These are phyloP conservation scores for Thamnophis sirtalis DNA, from an alignment of 2,113 vertebrate species.

Conservation along the genomic window DNA sequence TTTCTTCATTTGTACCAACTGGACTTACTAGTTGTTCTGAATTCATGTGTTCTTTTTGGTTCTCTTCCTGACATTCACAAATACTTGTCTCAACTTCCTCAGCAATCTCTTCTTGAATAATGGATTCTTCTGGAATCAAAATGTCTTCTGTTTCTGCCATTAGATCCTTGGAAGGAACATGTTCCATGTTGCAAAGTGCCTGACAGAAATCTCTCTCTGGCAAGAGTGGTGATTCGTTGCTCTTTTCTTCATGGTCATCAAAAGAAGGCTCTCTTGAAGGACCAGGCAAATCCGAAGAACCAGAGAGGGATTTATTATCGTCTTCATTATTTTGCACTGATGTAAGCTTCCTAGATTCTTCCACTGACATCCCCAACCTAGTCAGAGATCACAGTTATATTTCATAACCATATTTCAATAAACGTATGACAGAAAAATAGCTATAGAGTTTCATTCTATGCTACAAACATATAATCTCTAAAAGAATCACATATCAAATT, in stretches of 20 bases:
- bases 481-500: background rate
- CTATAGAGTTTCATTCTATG: background rate
- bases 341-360: slow-evolving; percentile 74
- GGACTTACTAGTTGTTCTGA: slow-evolving; percentile 64
- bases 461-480: background rate
- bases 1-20: slow-evolving; percentile 60
- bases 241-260: slow-evolving; percentile 61
- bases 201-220: slow-evolving; percentile 60
- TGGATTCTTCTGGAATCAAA: slow-evolving; percentile 74
- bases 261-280: slow-evolving; percentile 60
- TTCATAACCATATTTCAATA: background rate
- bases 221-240: slow-evolving; percentile 51
- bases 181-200: slow-evolving; percentile 62
- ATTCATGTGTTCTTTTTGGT: slow-evolving; percentile 65
- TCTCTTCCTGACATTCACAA: slow-evolving; percentile 75
- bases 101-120: slow-evolving; percentile 82
- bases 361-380: slow-evolving; percentile 77
- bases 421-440: background rate
- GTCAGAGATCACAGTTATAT: slow-evolving; percentile 49
- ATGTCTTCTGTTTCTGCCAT: slow-evolving; percentile 68
- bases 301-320: slow-evolving; percentile 59
- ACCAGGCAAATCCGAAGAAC: slow-evolving; percentile 57
- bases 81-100: slow-evolving; percentile 80
- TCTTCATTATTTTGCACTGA: slow-evolving; percentile 64
- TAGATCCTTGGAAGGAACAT: slow-evolving; percentile 64